Evolutionary conservation across 2,888 invertebrate species (phyloP), one percentile per base, ranked within the genome.

Genomic region (Tinea semifulvella): DNA sequence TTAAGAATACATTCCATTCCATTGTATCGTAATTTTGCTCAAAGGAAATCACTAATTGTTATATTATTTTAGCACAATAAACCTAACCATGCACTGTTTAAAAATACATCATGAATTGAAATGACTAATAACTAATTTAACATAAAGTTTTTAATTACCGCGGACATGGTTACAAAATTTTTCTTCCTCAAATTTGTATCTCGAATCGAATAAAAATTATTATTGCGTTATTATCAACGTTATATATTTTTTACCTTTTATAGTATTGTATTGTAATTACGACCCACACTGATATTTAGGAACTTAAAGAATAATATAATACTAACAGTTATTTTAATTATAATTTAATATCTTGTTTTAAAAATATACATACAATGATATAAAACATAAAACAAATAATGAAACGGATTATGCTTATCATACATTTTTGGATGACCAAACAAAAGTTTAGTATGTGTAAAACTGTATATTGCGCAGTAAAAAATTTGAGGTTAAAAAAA

Each of bases 1-100:
- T 40, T 40, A 40, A 40, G 40, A 40, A 40, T 40, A 40, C 20
- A 40, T 40, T 40, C 40, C 40, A 40, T 22, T 22, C 40, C 18
- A 36, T 36, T 36, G 36, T 36, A 36, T 16, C 36, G 18, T 36
- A 36, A 14, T 18, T 31, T 14, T 31, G 31, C 36, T 36, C 8
- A 36, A 36, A 18, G 18, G 36, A 36, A 18, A 36, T 36, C 36
- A 8, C 36, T 36, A 36, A 36, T 36, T 36, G 18, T 18, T 18
- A n/a, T n/a, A n/a, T 4, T 28, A 28, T 28, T 28, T 28, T 28
- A 28, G 28, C 8, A 28, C 11, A 11, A 22, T 22, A 7, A n/a
- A n/a, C n/a, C n/a, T n/a, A n/a, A n/a, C 26, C 26, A n/a, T 3
- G 10, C 11, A 11, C 26, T 26, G n/a, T 11, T 2, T 3, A 26